Base-by-base conservation (phyloP, 53 echinoderm and acorn worm genomes). In the Pentamera pediparva region DNA sequence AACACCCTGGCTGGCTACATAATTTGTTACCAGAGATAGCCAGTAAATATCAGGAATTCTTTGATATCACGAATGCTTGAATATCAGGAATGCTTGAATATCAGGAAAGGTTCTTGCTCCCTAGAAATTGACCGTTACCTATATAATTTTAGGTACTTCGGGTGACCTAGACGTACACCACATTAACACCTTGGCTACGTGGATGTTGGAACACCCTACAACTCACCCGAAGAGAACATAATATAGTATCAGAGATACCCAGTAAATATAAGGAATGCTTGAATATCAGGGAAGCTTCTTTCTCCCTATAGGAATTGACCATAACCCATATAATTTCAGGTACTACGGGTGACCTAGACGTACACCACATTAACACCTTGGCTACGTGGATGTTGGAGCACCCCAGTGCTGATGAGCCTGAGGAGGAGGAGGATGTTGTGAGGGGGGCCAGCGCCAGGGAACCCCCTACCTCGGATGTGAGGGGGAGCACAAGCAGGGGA, bases 361-460 rank as follows among this genome's bases (percentile, higher is more conserved):
- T 86, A 22, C 80, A 90, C 77, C 82, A 88, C 30, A 91, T 98
- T 84, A 91, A 77, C 50, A 83, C 83, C 27, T 61, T 98, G 29
- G 98, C 89, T 2, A 88, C 98, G 3, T 98, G 98, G 98, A 91
- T 98, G 98, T 22, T 98, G 62, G 98, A 98, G 39, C 98, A 98
- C 40, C 98, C 98, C 30, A 72, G 83, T 58, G 76, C 81, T 15
- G 91, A 86, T 8, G 83, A 83, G 26, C 81, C 82, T 1, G 89
- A 86, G 15, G 87, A 87, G 51, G 76, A 76, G 33, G 79, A 50
- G 19, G 74, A 81, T 6, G 75, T 63, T 19, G 77, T 72, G n/a
- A 17, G 45, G 17, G 76, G 81, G 19, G 60, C 87, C 19, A 50
- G 76, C 21, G 54, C 70, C 28, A 78, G 75, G 21, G 50, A 56